These are phyloP conservation scores for Pachycephala philippinensis DNA, from an alignment of 2,113 vertebrate genomes.

Conservation along the genomic window DNA sequence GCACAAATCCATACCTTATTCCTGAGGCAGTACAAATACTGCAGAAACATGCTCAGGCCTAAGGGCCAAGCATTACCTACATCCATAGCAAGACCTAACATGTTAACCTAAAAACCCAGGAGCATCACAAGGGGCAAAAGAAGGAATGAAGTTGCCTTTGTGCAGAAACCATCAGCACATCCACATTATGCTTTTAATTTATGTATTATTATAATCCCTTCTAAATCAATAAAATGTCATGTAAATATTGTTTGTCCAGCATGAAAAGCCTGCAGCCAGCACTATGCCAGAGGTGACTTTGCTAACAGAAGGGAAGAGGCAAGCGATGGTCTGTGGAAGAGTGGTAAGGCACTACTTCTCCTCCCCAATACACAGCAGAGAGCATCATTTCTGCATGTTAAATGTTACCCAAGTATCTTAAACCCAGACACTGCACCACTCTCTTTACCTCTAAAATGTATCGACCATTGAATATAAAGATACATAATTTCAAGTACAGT, in stretches of 20 bases:
- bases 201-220: not conserved
- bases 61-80: not conserved
- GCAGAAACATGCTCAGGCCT: not conserved
- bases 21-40: not conserved
- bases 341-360: not conserved
- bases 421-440: not conserved
- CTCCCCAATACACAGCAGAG: not conserved
- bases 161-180: not conserved
- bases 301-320: not conserved
- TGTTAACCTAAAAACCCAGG: not conserved
- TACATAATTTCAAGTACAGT: not conserved
- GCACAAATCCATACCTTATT: not conserved
- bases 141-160: not conserved
- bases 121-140: not conserved
- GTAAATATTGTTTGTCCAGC: not conserved
- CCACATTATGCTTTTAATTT: not conserved
- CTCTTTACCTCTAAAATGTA: not conserved
- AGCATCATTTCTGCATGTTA: not conserved
- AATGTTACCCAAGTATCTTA: not conserved
- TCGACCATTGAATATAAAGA: rapidly evolving
- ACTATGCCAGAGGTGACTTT: not conserved
- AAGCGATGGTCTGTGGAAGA: not conserved
- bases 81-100: not conserved
- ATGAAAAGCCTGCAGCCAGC: not conserved
- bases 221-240: not conserved